Conservation (phyloP, 2,888 invertebrate species). For the Octodonta nipae region DNA sequence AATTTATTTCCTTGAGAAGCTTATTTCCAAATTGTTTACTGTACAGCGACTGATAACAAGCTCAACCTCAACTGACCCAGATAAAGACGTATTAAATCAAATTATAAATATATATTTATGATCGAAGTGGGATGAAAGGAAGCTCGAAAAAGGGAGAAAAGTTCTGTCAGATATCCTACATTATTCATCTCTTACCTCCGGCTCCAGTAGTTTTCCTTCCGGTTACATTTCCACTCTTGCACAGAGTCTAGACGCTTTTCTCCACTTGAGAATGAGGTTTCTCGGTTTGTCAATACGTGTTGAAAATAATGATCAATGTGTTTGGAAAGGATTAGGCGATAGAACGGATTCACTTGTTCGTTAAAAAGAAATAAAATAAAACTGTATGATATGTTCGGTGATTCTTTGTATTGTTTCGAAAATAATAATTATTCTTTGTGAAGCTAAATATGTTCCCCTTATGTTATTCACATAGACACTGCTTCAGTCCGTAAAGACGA, state of each 20-base stretch:
- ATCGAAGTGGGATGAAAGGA: slow-evolving; percentile 7
- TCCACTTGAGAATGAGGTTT: slow-evolving; percentile 11
- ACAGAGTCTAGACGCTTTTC: slow-evolving; percentile 21
- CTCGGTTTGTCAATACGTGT: slow-evolving; percentile 18
- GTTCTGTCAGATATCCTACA: slow-evolving; percentile 30
- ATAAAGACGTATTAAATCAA: slow-evolving; percentile 12
- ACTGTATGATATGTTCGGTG: too few relatives aligned
- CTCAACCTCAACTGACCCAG: slow-evolving; percentile 5
- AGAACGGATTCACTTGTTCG: slow-evolving; percentile 13
- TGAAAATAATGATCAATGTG: slow-evolving; percentile 20
- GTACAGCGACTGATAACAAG: neutral
- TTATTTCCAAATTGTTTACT: neutral
- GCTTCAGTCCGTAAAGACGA: too few relatives aligned
- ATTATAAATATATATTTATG: slow-evolving; percentile 13
- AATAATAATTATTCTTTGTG: too few relatives aligned
- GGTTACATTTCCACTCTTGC: slow-evolving; percentile 33
- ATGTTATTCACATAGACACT: too few relatives aligned
- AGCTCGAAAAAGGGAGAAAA: slow-evolving; percentile 10
- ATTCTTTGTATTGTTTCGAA: too few relatives aligned
- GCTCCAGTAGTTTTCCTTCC: slow-evolving; percentile 35
- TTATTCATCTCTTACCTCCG: slow-evolving; percentile 35
- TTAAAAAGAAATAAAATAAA: too few relatives aligned
- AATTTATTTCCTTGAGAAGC: neutral
- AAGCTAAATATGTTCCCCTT: too few relatives aligned
- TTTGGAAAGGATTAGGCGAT: slow-evolving; percentile 9